phyloP scores from a whole-genome alignment of 2,797 vertebrate genomes.

The Limnodromus scolopaceus region DNA sequence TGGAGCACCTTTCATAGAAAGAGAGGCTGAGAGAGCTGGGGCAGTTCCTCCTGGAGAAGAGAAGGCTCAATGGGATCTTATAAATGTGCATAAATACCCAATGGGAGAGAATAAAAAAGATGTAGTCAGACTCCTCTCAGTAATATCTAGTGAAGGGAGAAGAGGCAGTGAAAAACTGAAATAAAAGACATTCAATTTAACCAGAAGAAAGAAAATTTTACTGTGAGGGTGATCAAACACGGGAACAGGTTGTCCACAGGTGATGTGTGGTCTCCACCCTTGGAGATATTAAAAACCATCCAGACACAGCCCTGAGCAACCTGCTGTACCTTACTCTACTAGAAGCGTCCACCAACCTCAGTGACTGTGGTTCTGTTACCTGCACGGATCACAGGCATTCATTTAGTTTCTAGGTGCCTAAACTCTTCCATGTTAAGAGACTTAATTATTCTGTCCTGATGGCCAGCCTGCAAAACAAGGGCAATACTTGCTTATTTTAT shows the following conservation, averaged over 20 bases:
- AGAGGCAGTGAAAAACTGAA: not conserved
- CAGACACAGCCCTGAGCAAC: not conserved
- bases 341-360: not conserved
- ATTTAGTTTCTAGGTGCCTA: not conserved
- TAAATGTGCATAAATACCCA: not conserved
- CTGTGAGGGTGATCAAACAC: not conserved
- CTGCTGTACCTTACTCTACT: not conserved
- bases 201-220: rapidly evolving
- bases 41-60: not conserved
- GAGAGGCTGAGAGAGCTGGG: not conserved
- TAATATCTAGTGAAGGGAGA: not conserved
- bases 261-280: not conserved
- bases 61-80: not conserved
- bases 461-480: not conserved
- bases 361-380: not conserved
- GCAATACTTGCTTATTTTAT: not conserved
- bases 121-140: not conserved
- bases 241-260: not conserved
- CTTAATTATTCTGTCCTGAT: not conserved
- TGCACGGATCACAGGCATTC: not conserved
- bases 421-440: not conserved
- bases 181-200: not conserved
- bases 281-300: not conserved
- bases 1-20: not conserved
- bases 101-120: not conserved